phyloP scores from a whole-genome alignment of 1,140 invertebrate species.

The Littorina saxatilis region DNA sequence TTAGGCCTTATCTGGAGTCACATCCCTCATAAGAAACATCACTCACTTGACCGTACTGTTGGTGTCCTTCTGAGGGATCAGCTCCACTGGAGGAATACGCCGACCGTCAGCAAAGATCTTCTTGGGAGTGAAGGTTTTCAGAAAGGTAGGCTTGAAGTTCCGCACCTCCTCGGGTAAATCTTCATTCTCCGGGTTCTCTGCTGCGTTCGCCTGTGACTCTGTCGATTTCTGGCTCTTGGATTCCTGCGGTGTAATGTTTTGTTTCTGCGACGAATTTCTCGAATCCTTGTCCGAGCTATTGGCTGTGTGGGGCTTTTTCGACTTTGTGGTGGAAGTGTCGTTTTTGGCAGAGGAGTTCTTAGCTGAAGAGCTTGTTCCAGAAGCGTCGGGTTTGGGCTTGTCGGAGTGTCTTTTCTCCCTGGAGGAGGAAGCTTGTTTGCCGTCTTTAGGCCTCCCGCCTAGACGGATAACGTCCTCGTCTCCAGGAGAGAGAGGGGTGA shows the following conservation, averaged over 20 bases:
- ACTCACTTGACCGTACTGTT: constrained; percentile 69
- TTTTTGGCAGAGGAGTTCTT: constrained; percentile 1
- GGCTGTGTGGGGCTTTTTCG: neutral
- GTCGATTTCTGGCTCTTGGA: neutral
- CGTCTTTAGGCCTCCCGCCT: neutral
- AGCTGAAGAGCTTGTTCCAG: no score
- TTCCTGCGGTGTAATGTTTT: neutral
- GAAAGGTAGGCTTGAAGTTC: constrained; percentile 64
- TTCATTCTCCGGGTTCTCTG: constrained; percentile 22
- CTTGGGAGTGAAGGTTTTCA: constrained; percentile 62
- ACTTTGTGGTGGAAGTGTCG: neutral
- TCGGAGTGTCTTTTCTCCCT: neutral
- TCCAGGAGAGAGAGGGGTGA: neutral
- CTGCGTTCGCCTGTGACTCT: neutral
- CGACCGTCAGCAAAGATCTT: constrained; percentile 70
- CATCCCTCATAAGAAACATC: neutral
- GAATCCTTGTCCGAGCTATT: neutral
- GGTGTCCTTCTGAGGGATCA: constrained; percentile 67
- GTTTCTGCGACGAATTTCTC: no score
- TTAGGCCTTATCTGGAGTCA: no score
- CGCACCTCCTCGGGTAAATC: constrained; percentile 57
- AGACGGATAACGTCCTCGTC: constrained; percentile 20
- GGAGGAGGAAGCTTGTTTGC: neutral
- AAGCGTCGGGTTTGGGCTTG: constrained; percentile 2
- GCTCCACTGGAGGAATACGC: constrained; percentile 66